Evolutionary conservation across 1,140 invertebrate species (phyloP).

Genomic region (Calycopis cecrops): DNA sequence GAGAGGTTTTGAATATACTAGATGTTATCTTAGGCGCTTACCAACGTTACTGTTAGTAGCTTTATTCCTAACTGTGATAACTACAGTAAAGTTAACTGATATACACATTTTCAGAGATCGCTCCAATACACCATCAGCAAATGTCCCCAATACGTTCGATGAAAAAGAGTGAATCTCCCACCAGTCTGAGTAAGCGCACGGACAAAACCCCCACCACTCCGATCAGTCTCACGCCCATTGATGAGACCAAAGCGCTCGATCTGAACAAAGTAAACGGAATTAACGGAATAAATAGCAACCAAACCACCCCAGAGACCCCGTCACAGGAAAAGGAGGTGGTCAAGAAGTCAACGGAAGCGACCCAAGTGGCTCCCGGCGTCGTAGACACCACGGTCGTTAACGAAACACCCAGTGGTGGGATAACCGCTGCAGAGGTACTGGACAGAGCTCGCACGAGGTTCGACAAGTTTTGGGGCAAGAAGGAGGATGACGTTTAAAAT

Average conservation of each 20-base stretch:
- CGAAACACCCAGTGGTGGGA: conserved; percentile 42
- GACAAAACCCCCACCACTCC: conserved; percentile 73
- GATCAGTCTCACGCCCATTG: conserved; percentile 68
- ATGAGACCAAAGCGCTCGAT: conserved; percentile 68
- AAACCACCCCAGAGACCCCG: conserved; percentile 60
- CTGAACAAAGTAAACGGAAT: conserved; percentile 66
- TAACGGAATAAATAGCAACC: conserved; percentile 60
- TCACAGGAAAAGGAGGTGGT: conserved; percentile 54
- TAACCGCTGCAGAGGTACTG: conserved; percentile 83
- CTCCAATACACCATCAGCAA: conserved; percentile 71
- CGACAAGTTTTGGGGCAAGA: conserved; percentile 89
- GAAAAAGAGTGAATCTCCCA: conserved; percentile 70
- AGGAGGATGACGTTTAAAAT: conserved; percentile 70
- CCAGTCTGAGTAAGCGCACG: conserved; percentile 61
- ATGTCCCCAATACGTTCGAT: conserved; percentile 68
- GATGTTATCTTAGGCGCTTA: conserved; percentile 8
- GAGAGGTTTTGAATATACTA: conserved; percentile 28
- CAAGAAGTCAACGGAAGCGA: conserved; percentile 68
- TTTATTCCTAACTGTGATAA: conserved; percentile 27
- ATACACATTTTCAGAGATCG: conserved; percentile 68
- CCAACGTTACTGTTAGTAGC: neutral
- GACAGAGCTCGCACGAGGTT: conserved; percentile 89
- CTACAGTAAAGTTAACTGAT: conserved; percentile 21
- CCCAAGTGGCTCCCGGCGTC: conserved; percentile 63
- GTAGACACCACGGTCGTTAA: conserved; percentile 70